Conservation (phyloP, 2,113 vertebrate species). For the Lamprotornis superbus region DNA sequence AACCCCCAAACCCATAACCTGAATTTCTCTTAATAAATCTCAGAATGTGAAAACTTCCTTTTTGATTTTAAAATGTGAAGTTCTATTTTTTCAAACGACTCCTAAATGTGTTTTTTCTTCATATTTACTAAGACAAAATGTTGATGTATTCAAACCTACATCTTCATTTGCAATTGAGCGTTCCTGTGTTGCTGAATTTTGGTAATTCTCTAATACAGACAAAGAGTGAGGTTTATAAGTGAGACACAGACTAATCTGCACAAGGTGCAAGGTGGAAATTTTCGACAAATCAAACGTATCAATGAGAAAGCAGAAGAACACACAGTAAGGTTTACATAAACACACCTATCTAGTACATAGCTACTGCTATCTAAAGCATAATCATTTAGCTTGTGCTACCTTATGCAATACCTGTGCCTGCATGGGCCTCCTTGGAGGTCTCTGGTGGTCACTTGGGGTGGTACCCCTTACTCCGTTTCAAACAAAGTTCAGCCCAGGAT, state of each 20-base stretch:
- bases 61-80: neutral
- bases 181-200: neutral
- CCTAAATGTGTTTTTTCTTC: neutral
- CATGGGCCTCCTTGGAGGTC: neutral
- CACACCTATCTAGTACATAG: too few relatives aligned
- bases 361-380: neutral
- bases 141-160: neutral
- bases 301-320: neutral
- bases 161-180: neutral
- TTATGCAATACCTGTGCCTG: neutral
- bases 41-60: neutral
- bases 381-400: neutral
- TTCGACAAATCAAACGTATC: neutral
- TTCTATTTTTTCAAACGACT: neutral
- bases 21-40: neutral
- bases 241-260: neutral
- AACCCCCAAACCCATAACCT: neutral
- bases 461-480: rapidly evolving
- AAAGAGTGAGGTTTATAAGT: neutral
- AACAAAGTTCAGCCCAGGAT: neutral
- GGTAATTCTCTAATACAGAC: neutral
- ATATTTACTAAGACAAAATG: neutral
- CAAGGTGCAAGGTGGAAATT: neutral
- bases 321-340: neutral
- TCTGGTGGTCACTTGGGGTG: neutral